Conservation (phyloP, 1,140 invertebrate genomes). For the Diabrotica virgifera region DNA sequence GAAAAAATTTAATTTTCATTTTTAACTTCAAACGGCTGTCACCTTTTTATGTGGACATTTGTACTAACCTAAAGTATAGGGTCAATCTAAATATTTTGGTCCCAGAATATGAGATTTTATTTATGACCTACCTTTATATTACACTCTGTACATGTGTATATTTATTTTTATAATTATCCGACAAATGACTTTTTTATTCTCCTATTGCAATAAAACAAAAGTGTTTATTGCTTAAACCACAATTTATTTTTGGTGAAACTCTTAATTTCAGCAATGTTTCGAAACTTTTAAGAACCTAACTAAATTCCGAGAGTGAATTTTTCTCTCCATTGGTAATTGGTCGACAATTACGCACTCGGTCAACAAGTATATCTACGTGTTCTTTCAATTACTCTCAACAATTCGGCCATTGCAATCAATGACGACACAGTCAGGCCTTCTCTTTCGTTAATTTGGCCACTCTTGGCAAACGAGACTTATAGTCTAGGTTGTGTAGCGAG, state of each 20-base stretch:
- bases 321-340: background rate
- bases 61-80: too few relatives aligned
- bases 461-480: background rate
- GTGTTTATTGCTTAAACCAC: too few relatives aligned
- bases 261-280: background rate
- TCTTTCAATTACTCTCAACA: background rate
- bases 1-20: too few relatives aligned
- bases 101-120: too few relatives aligned
- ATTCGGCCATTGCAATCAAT: background rate
- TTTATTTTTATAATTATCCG: too few relatives aligned
- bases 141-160: too few relatives aligned
- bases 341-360: background rate
- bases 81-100: too few relatives aligned
- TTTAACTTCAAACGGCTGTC: too few relatives aligned
- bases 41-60: too few relatives aligned
- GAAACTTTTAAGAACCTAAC: background rate
- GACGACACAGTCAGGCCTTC: background rate
- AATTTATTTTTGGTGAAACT: background rate
- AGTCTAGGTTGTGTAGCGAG: background rate
- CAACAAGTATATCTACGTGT: background rate
- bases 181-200: too few relatives aligned
- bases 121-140: too few relatives aligned
- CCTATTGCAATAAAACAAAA: too few relatives aligned
- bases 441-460: background rate
- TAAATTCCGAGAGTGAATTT: background rate